Percentiles rank a stretch among this genome's conserved stretches.
Evolutionary conservation across 35 echinoderm and acorn worm species (phyloP).

Genomic region (Apostichopus californicus): DNA sequence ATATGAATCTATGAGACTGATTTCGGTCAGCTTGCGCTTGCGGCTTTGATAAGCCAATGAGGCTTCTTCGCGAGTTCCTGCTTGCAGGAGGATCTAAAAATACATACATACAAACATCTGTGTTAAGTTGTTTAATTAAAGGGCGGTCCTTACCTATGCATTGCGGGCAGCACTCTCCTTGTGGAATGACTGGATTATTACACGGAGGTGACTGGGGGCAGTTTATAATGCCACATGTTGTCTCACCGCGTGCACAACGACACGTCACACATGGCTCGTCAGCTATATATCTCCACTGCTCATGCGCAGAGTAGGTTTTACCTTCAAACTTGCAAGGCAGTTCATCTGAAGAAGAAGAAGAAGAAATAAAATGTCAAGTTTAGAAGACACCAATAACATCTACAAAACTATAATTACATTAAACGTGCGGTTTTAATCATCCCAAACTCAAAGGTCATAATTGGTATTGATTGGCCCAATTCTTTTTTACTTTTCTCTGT

Average conservation of each 20-base stretch:
- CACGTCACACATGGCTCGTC: slow-evolving; percentile 30
- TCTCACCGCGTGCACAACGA: slow-evolving; percentile 14
- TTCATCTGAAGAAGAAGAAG: slow-evolving; percentile 2
- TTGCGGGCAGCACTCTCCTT: slow-evolving; percentile 31
- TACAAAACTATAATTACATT: neutral
- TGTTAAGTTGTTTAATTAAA: neutral
- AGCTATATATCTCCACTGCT: slow-evolving; percentile 1
- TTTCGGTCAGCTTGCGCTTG: too few relatives aligned
- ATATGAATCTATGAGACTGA: too few relatives aligned
- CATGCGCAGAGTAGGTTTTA: neutral
- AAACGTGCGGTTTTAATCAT: too few relatives aligned
- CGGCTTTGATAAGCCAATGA: too few relatives aligned
- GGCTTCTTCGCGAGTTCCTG: too few relatives aligned
- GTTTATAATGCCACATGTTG: neutral
- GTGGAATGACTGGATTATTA: neutral
- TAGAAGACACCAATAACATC: neutral
- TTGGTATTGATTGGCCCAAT: too few relatives aligned
- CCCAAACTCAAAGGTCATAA: too few relatives aligned
- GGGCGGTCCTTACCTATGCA: neutral
- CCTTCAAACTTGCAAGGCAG: slow-evolving; percentile 43
- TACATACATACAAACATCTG: neutral
- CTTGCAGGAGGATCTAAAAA: too few relatives aligned
- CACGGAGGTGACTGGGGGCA: neutral
- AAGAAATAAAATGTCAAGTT: neutral
- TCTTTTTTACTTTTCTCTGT: too few relatives aligned